Evolutionary conservation across 2,888 invertebrate species (phyloP), one percentile per base, ranked within the genome.

Genomic region (Microchrysa polita): DNA sequence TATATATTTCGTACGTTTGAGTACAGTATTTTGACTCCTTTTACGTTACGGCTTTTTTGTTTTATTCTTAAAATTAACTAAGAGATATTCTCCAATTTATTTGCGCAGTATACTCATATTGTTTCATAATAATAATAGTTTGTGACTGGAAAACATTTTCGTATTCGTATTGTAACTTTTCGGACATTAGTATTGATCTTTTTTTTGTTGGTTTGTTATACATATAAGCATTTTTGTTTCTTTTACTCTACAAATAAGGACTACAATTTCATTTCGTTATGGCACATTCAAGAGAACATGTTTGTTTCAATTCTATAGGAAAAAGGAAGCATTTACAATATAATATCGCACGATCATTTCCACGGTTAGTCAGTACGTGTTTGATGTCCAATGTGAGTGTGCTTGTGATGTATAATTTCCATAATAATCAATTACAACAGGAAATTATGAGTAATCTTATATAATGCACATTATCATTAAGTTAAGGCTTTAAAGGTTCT

Each of bases 261-360:
- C 67, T 67, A 67, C 67, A 53, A 67, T 52, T 67, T 67, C 27
- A 22, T 52, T 67, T 22, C 18, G 22, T 74, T 76, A 74, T 77
- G 77, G 77, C 77, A 77, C 77, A 77, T 76, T 77, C 59, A 76
- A 76, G 76, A 77, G 76, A 76, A 77, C 74, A 75, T 75, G 72
- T 40, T 71, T 27, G 16, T 42, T 67, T 18, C 52, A 67, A n/a
- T n/a, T n/a, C 22, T 59, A 67, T 48, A 48, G 65, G 44, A 67
- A 67, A 20, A 63, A 63, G 27, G 27, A 34, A 63, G 61, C 61
- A 40, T 63, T 63, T 42, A 55, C 20, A 52, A 16, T 22, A n/a
- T 48, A n/a, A n/a, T n/a, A 48, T 12, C 16, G 48, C 16, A 48
- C 48, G 12, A 48, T 48, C 48, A n/a, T 48, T 48, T 48, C 2